A percentile compares a stretch with the other conserved stretches of the same genome.
Evolutionary conservation across 2,888 invertebrate genomes (phyloP).

Genomic region (Hirtodrosophila confusa): DNA sequence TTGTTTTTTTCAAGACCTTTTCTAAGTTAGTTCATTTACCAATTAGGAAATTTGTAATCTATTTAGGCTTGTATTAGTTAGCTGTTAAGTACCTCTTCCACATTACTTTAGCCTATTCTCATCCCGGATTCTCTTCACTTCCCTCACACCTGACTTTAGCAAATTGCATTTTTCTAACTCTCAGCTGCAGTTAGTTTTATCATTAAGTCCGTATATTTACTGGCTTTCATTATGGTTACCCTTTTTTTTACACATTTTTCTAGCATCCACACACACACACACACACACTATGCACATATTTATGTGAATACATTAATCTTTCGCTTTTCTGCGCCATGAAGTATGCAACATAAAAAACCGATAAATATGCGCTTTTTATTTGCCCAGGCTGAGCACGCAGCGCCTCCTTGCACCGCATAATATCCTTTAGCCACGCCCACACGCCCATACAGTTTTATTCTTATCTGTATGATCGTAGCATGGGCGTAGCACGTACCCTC

Average conservation of each 20-base stretch:
- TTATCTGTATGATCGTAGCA: slow-evolving; percentile 26
- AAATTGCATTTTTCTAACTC: slow-evolving; percentile 28
- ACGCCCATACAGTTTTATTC: not conserved
- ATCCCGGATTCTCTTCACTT: slow-evolving; percentile 19
- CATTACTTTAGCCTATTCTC: no score
- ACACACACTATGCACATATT: not conserved
- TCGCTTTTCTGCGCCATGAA: slow-evolving; percentile 47
- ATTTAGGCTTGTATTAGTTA: no score
- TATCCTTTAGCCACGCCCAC: slow-evolving; percentile 9
- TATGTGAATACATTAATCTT: slow-evolving; percentile 30
- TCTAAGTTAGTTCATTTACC: no score
- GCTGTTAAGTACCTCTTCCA: slow-evolving; percentile 2
- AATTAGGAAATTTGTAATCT: no score
- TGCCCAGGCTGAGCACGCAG: slow-evolving; percentile 29
- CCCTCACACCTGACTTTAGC: slow-evolving; percentile 11
- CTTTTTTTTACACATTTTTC: slow-evolving; percentile 17
- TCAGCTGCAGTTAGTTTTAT: slow-evolving; percentile 51
- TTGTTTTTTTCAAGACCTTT: no score
- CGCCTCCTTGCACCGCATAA: slow-evolving; percentile 34
- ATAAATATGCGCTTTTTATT: slow-evolving; percentile 68
- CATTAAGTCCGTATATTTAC: slow-evolving; percentile 44
- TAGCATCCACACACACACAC: not conserved
- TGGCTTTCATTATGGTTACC: slow-evolving; percentile 49
- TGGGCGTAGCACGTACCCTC: slow-evolving; percentile 41
- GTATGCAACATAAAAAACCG: slow-evolving; percentile 66